Evolutionary conservation across 2,797 vertebrate genomes (phyloP).

Genomic region (Leuciscus waleckii): DNA sequence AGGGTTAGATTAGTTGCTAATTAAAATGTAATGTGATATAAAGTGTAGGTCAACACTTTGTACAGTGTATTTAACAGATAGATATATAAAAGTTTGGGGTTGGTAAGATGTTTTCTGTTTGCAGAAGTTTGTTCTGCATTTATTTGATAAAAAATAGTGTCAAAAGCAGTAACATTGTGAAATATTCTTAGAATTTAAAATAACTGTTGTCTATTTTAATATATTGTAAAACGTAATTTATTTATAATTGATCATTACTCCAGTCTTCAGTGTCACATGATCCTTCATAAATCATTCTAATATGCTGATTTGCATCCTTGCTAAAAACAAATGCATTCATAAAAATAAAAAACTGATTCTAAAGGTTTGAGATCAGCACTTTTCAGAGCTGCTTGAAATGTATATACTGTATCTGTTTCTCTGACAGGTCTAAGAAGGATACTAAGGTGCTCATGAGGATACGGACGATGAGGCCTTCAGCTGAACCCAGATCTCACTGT

Average conservation of each 20-base stretch:
- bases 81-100: not conserved
- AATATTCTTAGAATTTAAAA: not conserved
- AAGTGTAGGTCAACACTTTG: not conserved
- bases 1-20: not conserved
- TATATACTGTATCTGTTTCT: constrained; percentile 31
- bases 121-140: too few relatives aligned
- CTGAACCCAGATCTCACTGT: constrained; percentile 73
- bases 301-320: not conserved
- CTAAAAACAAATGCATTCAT: not conserved
- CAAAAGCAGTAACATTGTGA: not conserved
- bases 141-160: too few relatives aligned
- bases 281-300: not conserved
- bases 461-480: constrained; percentile 96
- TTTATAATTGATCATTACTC: not conserved
- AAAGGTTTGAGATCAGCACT: not conserved
- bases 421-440: constrained; percentile 90
- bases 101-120: too few relatives aligned
- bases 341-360: too few relatives aligned
- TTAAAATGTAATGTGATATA: not conserved
- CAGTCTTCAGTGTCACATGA: not conserved
- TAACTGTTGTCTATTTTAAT: not conserved
- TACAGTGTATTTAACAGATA: too few relatives aligned
- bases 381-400: not conserved
- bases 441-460: constrained; percentile 97
- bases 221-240: not conserved